A percentile compares a stretch with the other conserved stretches of the same genome.
Conservation (phyloP, 1,140 invertebrate species). For the Acyrthosiphon pisum region DNA sequence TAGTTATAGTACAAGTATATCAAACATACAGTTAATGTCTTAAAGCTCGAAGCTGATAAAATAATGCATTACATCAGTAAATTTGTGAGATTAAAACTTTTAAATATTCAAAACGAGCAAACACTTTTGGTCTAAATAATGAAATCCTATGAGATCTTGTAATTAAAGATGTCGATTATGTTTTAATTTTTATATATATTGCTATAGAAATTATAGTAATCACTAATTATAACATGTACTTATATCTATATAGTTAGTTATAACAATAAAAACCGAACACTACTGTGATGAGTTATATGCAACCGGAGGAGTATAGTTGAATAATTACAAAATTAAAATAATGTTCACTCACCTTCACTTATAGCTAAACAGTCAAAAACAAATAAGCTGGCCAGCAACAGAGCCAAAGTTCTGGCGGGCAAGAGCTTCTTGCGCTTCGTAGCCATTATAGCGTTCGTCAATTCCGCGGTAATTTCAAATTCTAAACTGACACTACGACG, state of each 20-base stretch:
- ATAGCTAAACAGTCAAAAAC: conserved; percentile 42
- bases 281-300: not conserved
- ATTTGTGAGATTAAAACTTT: not conserved
- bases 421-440: conserved; percentile 51
- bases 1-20: not conserved
- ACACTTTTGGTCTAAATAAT: not conserved
- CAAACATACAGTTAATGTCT: not conserved
- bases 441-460: not conserved
- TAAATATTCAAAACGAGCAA: not conserved
- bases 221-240: not conserved
- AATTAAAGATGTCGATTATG: not conserved
- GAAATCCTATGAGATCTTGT: not conserved
- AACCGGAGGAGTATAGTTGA: not conserved
- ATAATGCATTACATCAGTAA: not conserved
- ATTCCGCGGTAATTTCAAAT: not conserved
- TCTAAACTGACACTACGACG: not conserved
- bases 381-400: conserved; percentile 6
- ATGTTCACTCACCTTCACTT: not conserved
- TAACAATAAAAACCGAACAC: not conserved
- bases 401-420: conserved; percentile 42
- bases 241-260: not conserved
- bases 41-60: not conserved
- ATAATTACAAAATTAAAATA: not conserved
- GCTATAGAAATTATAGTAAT: not conserved
- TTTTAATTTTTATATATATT: not conserved